Percentiles rank a stretch among this genome's conserved stretches.
Conservation (phyloP, 2,797 vertebrate species). For the Chelon labrosus region DNA sequence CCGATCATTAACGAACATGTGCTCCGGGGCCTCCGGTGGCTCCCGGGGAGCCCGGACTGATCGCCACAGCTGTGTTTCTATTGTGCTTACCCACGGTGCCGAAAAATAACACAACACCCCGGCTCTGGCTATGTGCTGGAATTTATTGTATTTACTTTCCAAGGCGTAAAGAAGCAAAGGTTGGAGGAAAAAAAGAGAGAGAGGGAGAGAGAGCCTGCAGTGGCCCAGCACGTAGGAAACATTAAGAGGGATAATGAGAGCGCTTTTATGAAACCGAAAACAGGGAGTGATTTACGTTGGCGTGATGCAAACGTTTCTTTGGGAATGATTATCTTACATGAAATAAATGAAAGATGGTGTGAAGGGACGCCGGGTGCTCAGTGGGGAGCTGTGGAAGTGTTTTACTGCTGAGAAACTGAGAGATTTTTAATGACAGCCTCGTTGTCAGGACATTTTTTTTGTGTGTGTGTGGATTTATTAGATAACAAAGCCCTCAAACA, state of each 20-base stretch:
- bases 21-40: slow-evolving; percentile 71
- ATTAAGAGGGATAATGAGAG: slow-evolving; percentile 38
- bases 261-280: slow-evolving; percentile 40
- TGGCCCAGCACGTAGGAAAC: slow-evolving; percentile 25
- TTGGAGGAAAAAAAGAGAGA: slow-evolving; percentile 13
- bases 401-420: not conserved
- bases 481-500: not conserved
- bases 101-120: slow-evolving; percentile 75
- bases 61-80: slow-evolving; percentile 79
- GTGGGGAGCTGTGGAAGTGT: not conserved
- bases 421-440: not conserved
- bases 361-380: slow-evolving; percentile 13
- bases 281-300: slow-evolving; percentile 50
- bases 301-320: slow-evolving; percentile 28
- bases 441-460: not conserved
- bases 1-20: slow-evolving; percentile 84
- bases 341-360: slow-evolving; percentile 11
- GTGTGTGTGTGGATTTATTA: not conserved
- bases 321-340: slow-evolving; percentile 34
- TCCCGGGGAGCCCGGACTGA: slow-evolving; percentile 72
- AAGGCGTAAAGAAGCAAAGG: slow-evolving; percentile 54
- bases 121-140: slow-evolving; percentile 67
- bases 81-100: slow-evolving; percentile 70
- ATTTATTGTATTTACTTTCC: slow-evolving; percentile 78
- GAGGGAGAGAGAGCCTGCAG: not conserved